Conservation (phyloP, 2,113 vertebrate genomes). For the Calonectris borealis region DNA sequence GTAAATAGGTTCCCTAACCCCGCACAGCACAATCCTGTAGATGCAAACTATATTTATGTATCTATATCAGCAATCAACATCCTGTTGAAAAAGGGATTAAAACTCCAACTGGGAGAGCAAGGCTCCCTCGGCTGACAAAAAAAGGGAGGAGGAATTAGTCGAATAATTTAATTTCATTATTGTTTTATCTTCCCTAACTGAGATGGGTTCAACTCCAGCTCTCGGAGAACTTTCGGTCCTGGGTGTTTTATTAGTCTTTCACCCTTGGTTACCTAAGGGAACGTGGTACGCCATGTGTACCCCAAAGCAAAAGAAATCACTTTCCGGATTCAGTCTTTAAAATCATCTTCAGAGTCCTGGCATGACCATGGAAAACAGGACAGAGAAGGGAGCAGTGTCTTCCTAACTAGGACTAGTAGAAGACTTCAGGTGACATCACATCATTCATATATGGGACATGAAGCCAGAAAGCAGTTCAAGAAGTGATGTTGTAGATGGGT, state of each 20-base stretch:
- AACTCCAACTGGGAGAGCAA: not conserved
- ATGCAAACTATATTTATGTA: not conserved
- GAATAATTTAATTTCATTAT: not conserved
- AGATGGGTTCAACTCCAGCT: not conserved
- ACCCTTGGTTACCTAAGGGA: not conserved
- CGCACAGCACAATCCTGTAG: not conserved
- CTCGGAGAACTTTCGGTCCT: not conserved
- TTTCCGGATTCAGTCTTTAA: not conserved
- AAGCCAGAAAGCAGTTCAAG: not conserved
- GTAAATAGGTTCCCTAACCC: not conserved
- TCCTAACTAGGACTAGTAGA: not conserved
- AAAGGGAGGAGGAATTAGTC: not conserved
- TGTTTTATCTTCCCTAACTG: not conserved
- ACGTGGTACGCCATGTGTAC: not conserved
- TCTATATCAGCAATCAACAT: not conserved
- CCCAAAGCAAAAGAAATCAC: not conserved
- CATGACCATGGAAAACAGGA: not conserved
- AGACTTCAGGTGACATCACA: not conserved
- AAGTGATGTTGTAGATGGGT: not conserved
- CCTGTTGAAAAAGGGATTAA: not conserved
- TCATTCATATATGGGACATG: not conserved
- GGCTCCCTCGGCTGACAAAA: not conserved
- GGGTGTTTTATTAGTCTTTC: not conserved
- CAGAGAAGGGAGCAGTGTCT: not conserved
- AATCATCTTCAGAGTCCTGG: not conserved